Percentiles rank a stretch among this genome's conserved stretches.
phyloP scores from a whole-genome alignment of 2,797 vertebrate genomes.

The Gambusia yucatana region DNA sequence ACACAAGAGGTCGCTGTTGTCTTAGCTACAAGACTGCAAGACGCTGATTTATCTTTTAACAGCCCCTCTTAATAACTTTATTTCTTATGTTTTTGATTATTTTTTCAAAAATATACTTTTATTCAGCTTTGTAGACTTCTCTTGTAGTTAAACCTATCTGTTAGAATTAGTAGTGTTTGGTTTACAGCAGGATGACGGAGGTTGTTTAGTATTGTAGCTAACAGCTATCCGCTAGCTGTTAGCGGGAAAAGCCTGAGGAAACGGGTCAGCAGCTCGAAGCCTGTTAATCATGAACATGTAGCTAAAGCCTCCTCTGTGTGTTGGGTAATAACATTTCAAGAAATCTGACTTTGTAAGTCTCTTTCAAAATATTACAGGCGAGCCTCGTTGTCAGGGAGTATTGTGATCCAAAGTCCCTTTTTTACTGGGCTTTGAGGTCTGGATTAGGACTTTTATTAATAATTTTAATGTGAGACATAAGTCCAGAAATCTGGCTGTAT shows the following conservation, averaged over 20 bases:
- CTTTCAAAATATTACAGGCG: conserved; percentile 39
- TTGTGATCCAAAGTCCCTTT: conserved; percentile 26
- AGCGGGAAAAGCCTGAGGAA: conserved; percentile 60
- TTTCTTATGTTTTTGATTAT: not conserved
- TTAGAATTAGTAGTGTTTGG: not conserved
- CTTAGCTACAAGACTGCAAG: not conserved
- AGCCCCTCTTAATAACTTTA: not conserved
- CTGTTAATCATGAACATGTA: conserved; percentile 64
- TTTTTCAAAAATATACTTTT: not conserved
- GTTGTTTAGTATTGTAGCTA: conserved; percentile 62
- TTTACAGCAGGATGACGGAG: conserved; percentile 35
- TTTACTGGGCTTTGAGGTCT: conserved; percentile 22
- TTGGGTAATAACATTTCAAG: conserved; percentile 50
- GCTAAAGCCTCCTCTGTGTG: conserved; percentile 28
- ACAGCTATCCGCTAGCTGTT: conserved; percentile 4
- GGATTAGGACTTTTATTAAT: conserved; percentile 52
- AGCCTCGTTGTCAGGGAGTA: conserved; percentile 38
- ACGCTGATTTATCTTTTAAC: not conserved
- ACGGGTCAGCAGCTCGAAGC: conserved; percentile 63
- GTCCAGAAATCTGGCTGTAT: conserved; percentile 27
- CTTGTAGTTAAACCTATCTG: conserved; percentile 12
- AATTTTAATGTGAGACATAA: conserved; percentile 22
- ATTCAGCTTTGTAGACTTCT: not conserved
- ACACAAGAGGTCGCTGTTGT: conserved; percentile 16
- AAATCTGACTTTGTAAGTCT: conserved; percentile 36